phyloP scores from a whole-genome alignment of 2,113 vertebrate genomes.

The Anseranas semipalmata region DNA sequence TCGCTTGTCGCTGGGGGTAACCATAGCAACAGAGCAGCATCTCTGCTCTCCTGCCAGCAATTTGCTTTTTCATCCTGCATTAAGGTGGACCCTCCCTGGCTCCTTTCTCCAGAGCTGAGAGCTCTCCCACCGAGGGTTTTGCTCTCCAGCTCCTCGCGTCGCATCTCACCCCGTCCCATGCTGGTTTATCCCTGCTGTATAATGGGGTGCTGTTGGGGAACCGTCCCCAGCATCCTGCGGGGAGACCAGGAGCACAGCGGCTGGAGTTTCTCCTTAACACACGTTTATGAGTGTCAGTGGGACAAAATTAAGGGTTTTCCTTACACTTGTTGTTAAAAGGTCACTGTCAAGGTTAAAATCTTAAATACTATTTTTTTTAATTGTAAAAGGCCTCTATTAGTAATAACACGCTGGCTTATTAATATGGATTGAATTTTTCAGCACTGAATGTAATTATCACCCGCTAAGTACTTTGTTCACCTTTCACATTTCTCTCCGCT shows the following conservation, averaged over 20 bases:
- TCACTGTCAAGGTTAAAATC: conserved; percentile 27
- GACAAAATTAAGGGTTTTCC: conserved; percentile 53
- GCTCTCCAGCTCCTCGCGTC: background rate
- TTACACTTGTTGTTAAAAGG: conserved; percentile 31
- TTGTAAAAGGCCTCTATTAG: background rate
- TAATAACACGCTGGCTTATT: background rate
- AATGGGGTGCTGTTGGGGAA: background rate
- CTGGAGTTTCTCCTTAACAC: conserved; percentile 44
- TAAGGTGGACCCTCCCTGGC: conserved; percentile 45
- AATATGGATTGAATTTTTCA: conserved; percentile 2
- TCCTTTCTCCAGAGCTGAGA: background rate
- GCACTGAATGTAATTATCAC: conserved; percentile 3
- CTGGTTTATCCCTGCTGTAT: background rate
- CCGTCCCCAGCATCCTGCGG: background rate
- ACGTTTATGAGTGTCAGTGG: background rate
- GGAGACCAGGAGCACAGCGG: fast-evolving
- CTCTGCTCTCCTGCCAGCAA: conserved; percentile 60
- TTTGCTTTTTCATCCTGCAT: conserved; percentile 56
- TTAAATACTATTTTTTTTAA: background rate
- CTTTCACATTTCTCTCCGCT: conserved; percentile 48
- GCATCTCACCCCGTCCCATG: background rate
- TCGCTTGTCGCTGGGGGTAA: conserved; percentile 64
- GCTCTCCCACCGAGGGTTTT: background rate
- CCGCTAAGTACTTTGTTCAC: conserved; percentile 46
- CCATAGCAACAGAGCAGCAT: conserved; percentile 76